A percentile compares a stretch with the other conserved stretches of the same genome.
Evolutionary conservation across 2,888 invertebrate species (phyloP).

Genomic region (Andrena marginata): DNA sequence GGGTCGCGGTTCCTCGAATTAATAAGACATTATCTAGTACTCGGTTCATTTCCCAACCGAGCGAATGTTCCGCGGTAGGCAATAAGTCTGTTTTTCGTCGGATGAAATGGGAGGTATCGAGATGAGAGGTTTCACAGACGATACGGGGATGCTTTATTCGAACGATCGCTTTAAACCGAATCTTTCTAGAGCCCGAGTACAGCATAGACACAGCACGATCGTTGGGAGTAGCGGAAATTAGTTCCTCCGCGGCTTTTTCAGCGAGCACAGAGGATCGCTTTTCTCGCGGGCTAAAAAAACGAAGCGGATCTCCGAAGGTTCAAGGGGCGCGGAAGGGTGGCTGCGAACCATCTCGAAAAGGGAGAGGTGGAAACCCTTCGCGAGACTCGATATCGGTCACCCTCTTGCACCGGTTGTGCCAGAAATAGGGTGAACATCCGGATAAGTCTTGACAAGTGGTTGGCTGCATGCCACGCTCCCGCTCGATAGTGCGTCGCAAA

Average conservation of each 20-base stretch:
- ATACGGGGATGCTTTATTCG: too few relatives aligned
- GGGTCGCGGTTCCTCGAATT: slow-evolving; percentile 7
- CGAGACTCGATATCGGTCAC: slow-evolving; percentile 55
- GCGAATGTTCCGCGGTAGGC: not conserved
- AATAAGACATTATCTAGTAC: not conserved
- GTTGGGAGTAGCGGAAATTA: not conserved
- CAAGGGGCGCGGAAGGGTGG: not conserved
- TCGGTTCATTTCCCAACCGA: not conserved
- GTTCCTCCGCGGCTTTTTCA: not conserved
- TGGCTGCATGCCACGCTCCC: slow-evolving; percentile 72
- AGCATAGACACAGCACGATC: too few relatives aligned
- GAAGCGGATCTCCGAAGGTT: not conserved
- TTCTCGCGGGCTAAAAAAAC: not conserved
- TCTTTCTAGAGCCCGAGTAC: not conserved
- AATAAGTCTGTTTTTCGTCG: not conserved
- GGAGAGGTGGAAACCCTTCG: slow-evolving; percentile 16
- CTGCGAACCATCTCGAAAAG: not conserved
- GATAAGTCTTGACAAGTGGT: slow-evolving; percentile 73
- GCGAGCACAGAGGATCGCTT: not conserved
- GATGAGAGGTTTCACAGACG: slow-evolving; percentile 1
- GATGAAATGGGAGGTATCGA: slow-evolving; percentile 29
- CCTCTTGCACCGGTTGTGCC: slow-evolving; percentile 44
- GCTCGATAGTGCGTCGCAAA: slow-evolving; percentile 56
- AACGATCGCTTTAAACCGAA: not conserved
- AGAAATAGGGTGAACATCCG: slow-evolving; percentile 73